Evolutionary conservation across 2,113 vertebrate species (phyloP).

Genomic region (Esox niger): DNA sequence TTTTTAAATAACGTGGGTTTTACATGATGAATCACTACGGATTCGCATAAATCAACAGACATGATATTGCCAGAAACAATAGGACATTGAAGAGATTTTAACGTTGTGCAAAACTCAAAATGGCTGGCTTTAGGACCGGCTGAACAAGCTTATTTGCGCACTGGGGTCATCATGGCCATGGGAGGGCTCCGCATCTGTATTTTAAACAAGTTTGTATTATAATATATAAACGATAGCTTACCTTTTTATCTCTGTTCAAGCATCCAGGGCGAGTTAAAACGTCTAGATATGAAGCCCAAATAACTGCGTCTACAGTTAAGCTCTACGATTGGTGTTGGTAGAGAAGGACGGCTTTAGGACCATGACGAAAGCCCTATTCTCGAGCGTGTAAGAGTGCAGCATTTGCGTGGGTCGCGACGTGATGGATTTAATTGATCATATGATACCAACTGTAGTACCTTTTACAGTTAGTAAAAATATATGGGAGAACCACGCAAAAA

Average conservation of each 20-base stretch:
- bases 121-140: constrained; percentile 82
- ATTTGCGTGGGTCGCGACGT: constrained; percentile 9
- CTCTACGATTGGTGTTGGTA: constrained; percentile 33
- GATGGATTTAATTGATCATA: background rate
- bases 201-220: too few species aligned
- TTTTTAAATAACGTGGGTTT: background rate
- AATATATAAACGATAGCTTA: constrained; percentile 40
- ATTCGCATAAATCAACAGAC: background rate
- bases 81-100: background rate
- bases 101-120: constrained; percentile 63
- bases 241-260: constrained; percentile 32
- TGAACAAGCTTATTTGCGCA: constrained; percentile 38
- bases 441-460: background rate
- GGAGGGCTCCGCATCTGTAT: background rate
- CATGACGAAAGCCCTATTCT: constrained; percentile 58
- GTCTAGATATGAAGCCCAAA: constrained; percentile 15
- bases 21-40: background rate
- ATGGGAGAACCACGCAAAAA: background rate
- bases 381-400: constrained; percentile 26
- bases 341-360: constrained; percentile 71
- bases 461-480: background rate
- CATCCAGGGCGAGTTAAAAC: too few species aligned
- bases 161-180: constrained; percentile 36
- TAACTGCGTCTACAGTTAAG: constrained; percentile 29
- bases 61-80: background rate